Evolutionary conservation across 2,797 vertebrate species (phyloP).

Genomic region (Fratercula arctica): DNA sequence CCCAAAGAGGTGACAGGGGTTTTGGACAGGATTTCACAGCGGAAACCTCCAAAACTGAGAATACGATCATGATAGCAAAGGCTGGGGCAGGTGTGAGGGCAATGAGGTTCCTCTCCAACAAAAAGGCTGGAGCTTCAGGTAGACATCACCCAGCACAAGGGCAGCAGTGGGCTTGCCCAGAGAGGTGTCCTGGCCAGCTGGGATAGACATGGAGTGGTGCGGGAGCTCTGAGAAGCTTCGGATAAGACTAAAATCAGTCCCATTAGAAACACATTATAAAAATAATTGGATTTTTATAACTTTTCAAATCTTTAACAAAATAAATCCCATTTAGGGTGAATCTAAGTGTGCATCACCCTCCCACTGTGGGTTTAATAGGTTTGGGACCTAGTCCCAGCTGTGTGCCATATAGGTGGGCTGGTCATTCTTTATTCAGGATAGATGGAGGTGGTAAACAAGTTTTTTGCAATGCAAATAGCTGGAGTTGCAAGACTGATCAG

Average conservation of each 20-base stretch:
- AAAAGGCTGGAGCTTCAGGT: neutral
- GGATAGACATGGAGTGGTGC: neutral
- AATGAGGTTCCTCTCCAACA: neutral
- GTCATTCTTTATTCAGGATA: neutral
- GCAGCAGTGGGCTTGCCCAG: neutral
- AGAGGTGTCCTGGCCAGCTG: neutral
- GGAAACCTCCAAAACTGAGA: neutral
- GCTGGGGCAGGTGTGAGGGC: neutral
- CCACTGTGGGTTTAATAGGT: rapidly evolving
- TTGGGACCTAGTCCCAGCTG: neutral
- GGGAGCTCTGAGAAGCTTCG: neutral
- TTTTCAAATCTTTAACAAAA: neutral
- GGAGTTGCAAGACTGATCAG: neutral
- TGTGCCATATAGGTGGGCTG: neutral
- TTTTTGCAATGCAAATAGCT: neutral
- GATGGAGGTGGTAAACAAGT: neutral
- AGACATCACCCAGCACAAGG: neutral
- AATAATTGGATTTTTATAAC: neutral
- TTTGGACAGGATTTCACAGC: neutral
- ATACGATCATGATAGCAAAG: neutral
- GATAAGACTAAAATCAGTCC: neutral
- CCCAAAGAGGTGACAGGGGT: neutral
- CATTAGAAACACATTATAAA: neutral
- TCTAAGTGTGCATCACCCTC: rapidly evolving
- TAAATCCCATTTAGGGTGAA: neutral